Base-by-base conservation (phyloP, 2,113 vertebrate species). In the Seriola dumerili region DNA sequence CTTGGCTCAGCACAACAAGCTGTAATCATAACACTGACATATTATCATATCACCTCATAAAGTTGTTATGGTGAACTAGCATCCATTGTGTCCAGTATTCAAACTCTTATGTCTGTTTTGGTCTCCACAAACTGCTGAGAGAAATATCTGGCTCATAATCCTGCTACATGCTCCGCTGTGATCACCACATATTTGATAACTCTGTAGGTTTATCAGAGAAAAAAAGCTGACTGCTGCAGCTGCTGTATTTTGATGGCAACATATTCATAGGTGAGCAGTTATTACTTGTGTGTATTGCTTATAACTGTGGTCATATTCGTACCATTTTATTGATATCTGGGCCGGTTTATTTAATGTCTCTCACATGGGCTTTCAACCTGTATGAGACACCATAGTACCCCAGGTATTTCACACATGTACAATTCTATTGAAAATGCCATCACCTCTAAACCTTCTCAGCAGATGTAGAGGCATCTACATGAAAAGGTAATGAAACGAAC, bases 361-460 rank as follows among this genome's bases (percentile, higher is more conserved):
- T 25, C 50, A 48, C 23, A 52, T 55, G 65, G 34, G 29, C 29
- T 80, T 46, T 83, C 40, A 23, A 48, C 32, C 61, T 42, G 23
- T 84, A 19, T 65, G 44, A 50, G 16, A 57, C n/a, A 19, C 63
- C 21, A 48, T 58, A 71, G 67, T 36, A 62, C 66, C 63, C 29
- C 75, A 46, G 40, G 54, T 61, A 59, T 68, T 81, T 86, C 71
- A 77, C 67, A 71, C 67, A 42, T 25, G 14, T 23, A 72, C 67
- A 44, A 12, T 38, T 81, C 23, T 59, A 52, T 57, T 71, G 82
- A 4, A 81, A 85, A 87, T 79, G 77, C 77, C 40, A 65, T 84
- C 64, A 80, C 62, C 44, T 77, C 67, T 70, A 50, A 76, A 55
- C 62, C 72, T 58, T 65, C 8, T 14, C 72, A 23, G 76, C 82